A percentile compares a stretch with the other conserved stretches of the same genome.
Conservation (phyloP, 1,140 invertebrate genomes). For the Rhizoglyphus robini region DNA sequence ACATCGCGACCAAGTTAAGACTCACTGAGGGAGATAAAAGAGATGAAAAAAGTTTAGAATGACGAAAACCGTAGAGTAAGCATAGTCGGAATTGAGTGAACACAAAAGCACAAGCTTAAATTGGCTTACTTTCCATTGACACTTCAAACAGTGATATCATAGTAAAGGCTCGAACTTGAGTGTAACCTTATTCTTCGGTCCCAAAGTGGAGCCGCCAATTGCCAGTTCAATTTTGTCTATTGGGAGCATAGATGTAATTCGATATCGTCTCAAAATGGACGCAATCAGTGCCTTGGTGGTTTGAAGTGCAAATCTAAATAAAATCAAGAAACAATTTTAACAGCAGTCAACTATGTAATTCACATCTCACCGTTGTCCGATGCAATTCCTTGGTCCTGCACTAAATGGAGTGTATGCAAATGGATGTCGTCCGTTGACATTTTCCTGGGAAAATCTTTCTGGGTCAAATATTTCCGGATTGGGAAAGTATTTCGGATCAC, state of each 20-base stretch:
- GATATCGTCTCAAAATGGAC: no score
- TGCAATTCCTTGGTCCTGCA: no score
- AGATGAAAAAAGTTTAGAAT: no score
- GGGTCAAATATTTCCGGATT: constrained; percentile 60
- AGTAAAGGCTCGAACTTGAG: constrained; percentile 6
- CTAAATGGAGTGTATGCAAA: no score
- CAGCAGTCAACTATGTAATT: background rate
- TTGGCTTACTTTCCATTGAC: no score
- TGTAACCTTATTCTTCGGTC: constrained; percentile 17
- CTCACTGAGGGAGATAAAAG: no score
- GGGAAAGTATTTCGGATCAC: constrained; percentile 47
- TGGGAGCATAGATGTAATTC: constrained; percentile 10
- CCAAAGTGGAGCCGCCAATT: constrained; percentile 12
- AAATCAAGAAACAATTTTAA: background rate
- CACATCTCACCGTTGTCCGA: constrained; percentile 38
- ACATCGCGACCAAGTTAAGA: no score
- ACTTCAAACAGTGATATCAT: no score
- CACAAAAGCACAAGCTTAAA: no score
- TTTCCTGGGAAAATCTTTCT: constrained; percentile 52
- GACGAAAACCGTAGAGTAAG: no score
- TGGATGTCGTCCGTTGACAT: constrained; percentile 33
- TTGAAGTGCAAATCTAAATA: constrained; percentile 13
- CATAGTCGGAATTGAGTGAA: no score
- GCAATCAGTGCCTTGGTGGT: constrained; percentile 9
- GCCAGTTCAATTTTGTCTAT: constrained; percentile 17